Conservation (phyloP, 1,140 invertebrate species). For the Antheraea mylitta region DNA sequence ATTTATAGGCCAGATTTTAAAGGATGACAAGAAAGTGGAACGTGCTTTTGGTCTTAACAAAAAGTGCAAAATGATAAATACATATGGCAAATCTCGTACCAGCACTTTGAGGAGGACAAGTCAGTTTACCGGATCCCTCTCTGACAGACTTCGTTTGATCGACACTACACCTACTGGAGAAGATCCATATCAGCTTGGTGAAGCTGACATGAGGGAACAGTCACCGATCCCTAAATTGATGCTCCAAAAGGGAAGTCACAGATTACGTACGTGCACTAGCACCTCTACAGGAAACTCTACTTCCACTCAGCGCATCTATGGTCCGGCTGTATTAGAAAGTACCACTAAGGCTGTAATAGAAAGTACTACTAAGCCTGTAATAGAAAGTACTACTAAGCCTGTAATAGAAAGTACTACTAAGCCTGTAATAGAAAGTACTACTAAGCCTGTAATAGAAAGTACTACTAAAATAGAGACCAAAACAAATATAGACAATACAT, state of each 20-base stretch:
- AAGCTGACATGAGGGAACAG: conserved; percentile 65
- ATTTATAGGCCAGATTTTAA: too few species aligned
- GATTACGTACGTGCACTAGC: conserved; percentile 46
- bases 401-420: conserved; percentile 30
- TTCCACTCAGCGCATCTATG: conserved; percentile 41
- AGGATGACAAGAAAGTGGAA: conserved; percentile 27
- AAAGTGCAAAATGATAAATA: conserved; percentile 63
- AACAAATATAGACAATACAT: conserved; percentile 24
- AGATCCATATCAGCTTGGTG: conserved; percentile 66
- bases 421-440: conserved; percentile 30
- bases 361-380: conserved; percentile 26
- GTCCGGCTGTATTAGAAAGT: conserved; percentile 34
- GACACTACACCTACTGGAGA: conserved; percentile 67
- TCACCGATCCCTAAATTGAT: conserved; percentile 67
- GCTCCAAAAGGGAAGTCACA: conserved; percentile 59
- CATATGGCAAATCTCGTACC: conserved; percentile 49
- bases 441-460: conserved; percentile 32
- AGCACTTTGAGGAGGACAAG: conserved; percentile 36
- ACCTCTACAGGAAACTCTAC: conserved; percentile 18
- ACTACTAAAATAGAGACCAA: conserved; percentile 23
- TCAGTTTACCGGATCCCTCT: conserved; percentile 55
- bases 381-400: conserved; percentile 29
- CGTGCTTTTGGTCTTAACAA: conserved; percentile 52
- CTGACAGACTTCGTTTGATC: conserved; percentile 58
- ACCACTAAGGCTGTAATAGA: conserved; percentile 32